Evolutionary conservation across 2,797 vertebrate genomes (phyloP).

Genomic region (Agapornis canus): DNA sequence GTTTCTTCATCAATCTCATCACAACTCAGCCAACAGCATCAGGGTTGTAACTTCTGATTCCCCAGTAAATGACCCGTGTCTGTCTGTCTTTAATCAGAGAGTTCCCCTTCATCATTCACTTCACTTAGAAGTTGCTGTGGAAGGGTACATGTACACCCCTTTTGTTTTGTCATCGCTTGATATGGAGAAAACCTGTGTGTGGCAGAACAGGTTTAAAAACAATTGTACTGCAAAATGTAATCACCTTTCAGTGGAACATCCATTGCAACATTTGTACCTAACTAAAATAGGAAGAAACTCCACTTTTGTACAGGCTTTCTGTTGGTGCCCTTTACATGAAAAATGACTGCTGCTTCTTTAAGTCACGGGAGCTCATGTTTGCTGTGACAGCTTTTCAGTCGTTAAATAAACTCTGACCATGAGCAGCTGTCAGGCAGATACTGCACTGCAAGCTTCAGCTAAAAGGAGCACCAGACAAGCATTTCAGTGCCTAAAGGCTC

Average conservation of each 20-base stretch:
- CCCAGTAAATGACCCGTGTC: not conserved
- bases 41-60: not conserved
- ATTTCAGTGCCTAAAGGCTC: not conserved
- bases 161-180: not conserved
- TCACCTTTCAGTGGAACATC: not conserved
- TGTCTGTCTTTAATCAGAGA: not conserved
- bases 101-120: not conserved
- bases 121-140: not conserved
- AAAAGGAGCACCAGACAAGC: not conserved
- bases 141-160: not conserved
- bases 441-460: slow-evolving; percentile 9
- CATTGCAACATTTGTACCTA: not conserved
- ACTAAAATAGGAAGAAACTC: not conserved
- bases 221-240: not conserved
- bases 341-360: slow-evolving; percentile 42
- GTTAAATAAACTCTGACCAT: slow-evolving; percentile 65
- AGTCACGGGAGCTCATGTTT: slow-evolving; percentile 52
- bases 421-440: slow-evolving; percentile 65
- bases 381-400: slow-evolving; percentile 61
- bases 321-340: not conserved
- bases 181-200: not conserved
- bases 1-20: slow-evolving; percentile 14
- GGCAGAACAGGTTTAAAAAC: not conserved
- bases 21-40: not conserved
- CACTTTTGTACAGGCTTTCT: not conserved